Base-by-base conservation (phyloP, 2,797 vertebrate species). In the Triplophysa yarkandensis region DNA sequence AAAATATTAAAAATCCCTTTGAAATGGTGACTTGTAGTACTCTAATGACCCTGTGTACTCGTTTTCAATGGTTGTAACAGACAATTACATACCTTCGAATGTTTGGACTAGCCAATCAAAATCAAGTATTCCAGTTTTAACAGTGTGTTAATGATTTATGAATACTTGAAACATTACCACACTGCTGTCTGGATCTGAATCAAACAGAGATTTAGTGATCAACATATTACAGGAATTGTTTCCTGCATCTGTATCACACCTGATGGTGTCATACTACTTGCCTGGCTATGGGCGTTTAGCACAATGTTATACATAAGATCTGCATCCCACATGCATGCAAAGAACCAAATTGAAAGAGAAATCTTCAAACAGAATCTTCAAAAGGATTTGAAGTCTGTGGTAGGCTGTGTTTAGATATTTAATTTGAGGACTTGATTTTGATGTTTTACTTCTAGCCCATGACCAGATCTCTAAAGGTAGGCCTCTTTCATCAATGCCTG, bases 201-300 rank as follows among this genome's bases (percentile, higher is more conserved):
- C 72, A 58, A 66, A 74, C 52, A 74, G 39, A 41, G 62, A 67
- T 66, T 57, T 67, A 74, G 14, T 58, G 19, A 36, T 44, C 63
- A 27, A 28, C 28, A 48, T 58, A 58, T 74, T 74, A 74, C 62
- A 58, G 36, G 52, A 28, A 58, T 27, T 54, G 30, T 63, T 72
- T 63, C 17, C 30, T 2, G 28, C 28, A 46, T 67, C 72, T 74
- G 63, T 28, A 58, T 6, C 39, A 48, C 63, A 67, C 52, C 36
- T 73, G 34, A 64, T 8, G 41, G 44, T 7, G 46, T 19, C 55
- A 60, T 14, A 60, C 41, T 21, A 30, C 32, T 43, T 13, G 55
- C 23, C 4, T 21, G 13, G 19, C 17, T 6, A 27, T 17, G 27
- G 3, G 17, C 30, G 11, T 28, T 14, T 41, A 50, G 34, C 44